A percentile compares a stretch with the other conserved stretches of the same genome.
These are phyloP conservation scores for Megalopta genalis DNA, from an alignment of 1,140 invertebrate species.

Conservation along the genomic window DNA sequence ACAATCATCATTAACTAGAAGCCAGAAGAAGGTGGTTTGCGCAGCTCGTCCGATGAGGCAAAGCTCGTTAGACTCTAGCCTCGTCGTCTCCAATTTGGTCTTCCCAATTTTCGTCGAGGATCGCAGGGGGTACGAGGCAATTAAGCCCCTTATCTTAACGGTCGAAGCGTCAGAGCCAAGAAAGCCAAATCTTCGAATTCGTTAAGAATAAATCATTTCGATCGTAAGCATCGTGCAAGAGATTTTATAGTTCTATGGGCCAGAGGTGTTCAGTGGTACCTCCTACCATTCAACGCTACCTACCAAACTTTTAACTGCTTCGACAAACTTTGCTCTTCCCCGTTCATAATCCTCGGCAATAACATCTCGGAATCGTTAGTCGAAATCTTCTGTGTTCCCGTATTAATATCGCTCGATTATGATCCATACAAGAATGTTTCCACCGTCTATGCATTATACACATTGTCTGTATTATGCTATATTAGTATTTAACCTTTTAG, in stretches of 20 bases:
- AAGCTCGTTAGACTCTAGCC: constrained; percentile 12
- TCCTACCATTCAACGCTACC: constrained; percentile 21
- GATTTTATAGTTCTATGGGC: constrained; percentile 42
- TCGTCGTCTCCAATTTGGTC: constrained; percentile 23
- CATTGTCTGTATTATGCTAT: too few species aligned
- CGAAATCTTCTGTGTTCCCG: constrained; percentile 31
- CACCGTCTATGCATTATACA: too few species aligned
- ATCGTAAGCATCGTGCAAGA: constrained; percentile 41
- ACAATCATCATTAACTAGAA: neutral
- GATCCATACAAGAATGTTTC: neutral
- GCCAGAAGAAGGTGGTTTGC: neutral
- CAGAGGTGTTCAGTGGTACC: neutral
- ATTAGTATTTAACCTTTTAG: too few species aligned
- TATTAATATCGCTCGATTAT: constrained; percentile 36
- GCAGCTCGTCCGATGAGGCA: neutral
- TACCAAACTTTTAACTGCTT: constrained; percentile 58
- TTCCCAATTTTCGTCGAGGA: neutral
- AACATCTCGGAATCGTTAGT: constrained; percentile 48
- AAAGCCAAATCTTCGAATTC: constrained; percentile 45
- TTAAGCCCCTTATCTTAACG: constrained; percentile 35
- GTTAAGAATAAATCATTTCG: constrained; percentile 49
- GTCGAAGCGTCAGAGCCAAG: constrained; percentile 18
- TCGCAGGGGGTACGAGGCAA: constrained; percentile 15
- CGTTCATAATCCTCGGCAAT: constrained; percentile 38
- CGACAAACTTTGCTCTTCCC: constrained; percentile 41